Percentiles rank a stretch among this genome's conserved stretches.
Conservation (phyloP, 2,113 vertebrate genomes). For the Tylochromis polylepis region DNA sequence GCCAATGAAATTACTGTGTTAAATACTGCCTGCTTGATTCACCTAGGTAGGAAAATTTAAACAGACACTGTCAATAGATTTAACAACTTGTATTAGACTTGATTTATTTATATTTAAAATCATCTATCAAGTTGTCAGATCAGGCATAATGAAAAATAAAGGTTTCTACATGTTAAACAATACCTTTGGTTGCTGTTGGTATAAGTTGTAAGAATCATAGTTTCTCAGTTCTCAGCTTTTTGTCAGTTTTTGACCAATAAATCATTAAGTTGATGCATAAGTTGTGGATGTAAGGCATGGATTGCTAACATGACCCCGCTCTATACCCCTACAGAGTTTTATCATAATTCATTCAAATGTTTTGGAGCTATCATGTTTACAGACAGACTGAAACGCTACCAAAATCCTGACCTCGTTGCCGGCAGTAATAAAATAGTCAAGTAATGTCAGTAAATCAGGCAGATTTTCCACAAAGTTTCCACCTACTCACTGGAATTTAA, state of each 20-base stretch:
- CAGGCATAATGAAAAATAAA: not conserved
- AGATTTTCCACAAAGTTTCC: not conserved
- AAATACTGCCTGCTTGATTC: not conserved
- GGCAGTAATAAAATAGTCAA: not conserved
- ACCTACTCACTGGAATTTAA: not conserved
- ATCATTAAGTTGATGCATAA: not conserved
- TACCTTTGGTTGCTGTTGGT: not conserved
- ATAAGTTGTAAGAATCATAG: not conserved
- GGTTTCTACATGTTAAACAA: not conserved
- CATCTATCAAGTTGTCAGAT: not conserved
- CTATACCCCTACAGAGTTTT: not conserved
- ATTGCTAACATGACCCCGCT: not conserved
- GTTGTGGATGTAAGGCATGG: not conserved
- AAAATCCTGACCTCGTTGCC: not conserved
- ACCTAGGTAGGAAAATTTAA: not conserved
- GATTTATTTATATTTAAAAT: not conserved
- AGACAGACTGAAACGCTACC: not conserved
- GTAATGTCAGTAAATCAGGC: not conserved
- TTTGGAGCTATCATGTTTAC: not conserved
- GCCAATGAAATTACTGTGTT: not conserved
- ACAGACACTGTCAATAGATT: not conserved
- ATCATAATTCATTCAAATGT: not conserved
- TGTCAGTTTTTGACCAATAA: not conserved
- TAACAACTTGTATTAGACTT: not conserved
- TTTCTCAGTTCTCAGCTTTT: not conserved